These are phyloP conservation scores for Eurystomus gularis DNA, from an alignment of 2,113 vertebrate species.

Conservation along the genomic window DNA sequence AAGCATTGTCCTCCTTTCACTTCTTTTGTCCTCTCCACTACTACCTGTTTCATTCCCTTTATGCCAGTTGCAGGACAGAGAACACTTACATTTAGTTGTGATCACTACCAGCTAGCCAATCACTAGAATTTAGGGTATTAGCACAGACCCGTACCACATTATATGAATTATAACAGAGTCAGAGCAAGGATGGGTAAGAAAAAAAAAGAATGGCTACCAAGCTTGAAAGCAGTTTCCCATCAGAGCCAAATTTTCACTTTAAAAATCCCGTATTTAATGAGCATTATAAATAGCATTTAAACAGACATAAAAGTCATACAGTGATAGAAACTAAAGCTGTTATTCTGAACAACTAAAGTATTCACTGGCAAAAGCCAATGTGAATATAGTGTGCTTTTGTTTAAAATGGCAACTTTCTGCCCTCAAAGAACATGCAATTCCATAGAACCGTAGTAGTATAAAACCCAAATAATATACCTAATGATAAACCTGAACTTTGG, in stretches of 20 bases:
- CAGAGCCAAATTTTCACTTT: not conserved
- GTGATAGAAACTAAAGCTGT: not conserved
- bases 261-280: not conserved
- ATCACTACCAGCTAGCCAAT: not conserved
- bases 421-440: not conserved
- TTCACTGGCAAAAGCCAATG: not conserved
- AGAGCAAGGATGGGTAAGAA: not conserved
- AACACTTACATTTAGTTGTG: not conserved
- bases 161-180: not conserved
- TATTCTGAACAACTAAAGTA: not conserved
- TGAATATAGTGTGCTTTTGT: not conserved
- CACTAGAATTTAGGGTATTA: not conserved
- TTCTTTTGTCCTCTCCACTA: not conserved
- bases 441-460: not conserved
- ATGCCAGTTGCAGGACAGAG: not conserved
- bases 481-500: not conserved
- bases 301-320: not conserved
- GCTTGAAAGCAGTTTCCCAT: not conserved
- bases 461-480: not conserved
- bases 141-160: not conserved
- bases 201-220: not conserved
- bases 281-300: not conserved
- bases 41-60: not conserved
- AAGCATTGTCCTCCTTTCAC: not conserved
- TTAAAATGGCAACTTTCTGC: not conserved